Evolutionary conservation across 2,797 vertebrate species (phyloP).

Genomic region (Ctenopoma kingsleyae): DNA sequence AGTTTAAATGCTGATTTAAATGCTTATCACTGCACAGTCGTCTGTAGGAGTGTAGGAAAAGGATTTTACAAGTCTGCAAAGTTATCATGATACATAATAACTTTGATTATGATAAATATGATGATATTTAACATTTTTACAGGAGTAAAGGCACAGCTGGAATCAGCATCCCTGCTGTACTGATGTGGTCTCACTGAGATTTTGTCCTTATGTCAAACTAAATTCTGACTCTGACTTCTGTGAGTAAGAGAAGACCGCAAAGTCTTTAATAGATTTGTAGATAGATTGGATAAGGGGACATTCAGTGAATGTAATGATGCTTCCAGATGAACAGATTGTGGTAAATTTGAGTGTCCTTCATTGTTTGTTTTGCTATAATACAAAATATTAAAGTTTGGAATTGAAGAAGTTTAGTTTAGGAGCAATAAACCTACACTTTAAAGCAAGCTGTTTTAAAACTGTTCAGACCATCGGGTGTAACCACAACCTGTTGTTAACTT

Average conservation of each 20-base stretch:
- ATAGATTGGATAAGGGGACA: not conserved
- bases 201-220: not conserved
- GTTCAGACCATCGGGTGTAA: slow-evolving; percentile 35
- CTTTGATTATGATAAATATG: no score
- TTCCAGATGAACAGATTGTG: not conserved
- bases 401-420: not conserved
- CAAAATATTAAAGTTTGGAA: slow-evolving; percentile 7
- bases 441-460: slow-evolving; percentile 17
- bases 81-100: no score
- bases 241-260: not conserved
- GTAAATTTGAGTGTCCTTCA: not conserved
- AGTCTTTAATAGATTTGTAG: not conserved
- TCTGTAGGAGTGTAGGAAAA: no score
- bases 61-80: no score
- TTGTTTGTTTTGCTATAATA: slow-evolving; percentile 12
- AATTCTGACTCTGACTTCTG: not conserved
- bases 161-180: not conserved
- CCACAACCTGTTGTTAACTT: slow-evolving; percentile 44
- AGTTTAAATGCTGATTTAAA: no score
- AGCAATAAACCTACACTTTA: slow-evolving; percentile 14
- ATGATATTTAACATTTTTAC: no score
- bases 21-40: no score
- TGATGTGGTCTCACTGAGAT: no score
- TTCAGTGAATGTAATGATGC: not conserved
- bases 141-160: no score